Evolutionary conservation across 2,888 invertebrate genomes (phyloP).

Genomic region (Tridacna crocea): DNA sequence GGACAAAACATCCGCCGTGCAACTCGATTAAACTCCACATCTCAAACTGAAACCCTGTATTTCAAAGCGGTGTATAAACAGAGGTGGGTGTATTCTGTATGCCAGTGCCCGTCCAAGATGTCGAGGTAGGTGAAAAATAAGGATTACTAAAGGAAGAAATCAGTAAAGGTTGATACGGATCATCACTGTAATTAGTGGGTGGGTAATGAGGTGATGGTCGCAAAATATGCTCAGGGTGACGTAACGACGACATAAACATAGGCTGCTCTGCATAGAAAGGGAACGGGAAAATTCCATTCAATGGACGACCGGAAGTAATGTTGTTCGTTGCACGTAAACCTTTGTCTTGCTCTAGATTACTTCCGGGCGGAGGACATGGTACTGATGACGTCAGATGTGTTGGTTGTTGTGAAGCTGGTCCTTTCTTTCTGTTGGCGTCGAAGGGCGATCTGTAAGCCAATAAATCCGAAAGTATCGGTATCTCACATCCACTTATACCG

Average conservation of each 20-base stretch:
- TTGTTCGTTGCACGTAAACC: slow-evolving; percentile 30
- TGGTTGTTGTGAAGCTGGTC: slow-evolving; percentile 28
- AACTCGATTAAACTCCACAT: no score
- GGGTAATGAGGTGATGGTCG: slow-evolving; percentile 67
- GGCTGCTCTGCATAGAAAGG: slow-evolving; percentile 76
- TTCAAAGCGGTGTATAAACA: slow-evolving; percentile 1
- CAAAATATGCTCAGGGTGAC: slow-evolving; percentile 67
- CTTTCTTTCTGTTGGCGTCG: slow-evolving; percentile 34
- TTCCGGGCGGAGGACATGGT: background rate
- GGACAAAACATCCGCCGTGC: no score
- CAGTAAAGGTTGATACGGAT: slow-evolving; percentile 71
- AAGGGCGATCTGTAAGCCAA: slow-evolving; percentile 41
- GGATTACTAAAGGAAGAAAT: slow-evolving; percentile 76
- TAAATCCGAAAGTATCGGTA: slow-evolving; percentile 67
- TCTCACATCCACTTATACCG: slow-evolving; percentile 35
- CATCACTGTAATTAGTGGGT: slow-evolving; percentile 58
- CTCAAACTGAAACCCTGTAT: no score
- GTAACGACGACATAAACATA: slow-evolving; percentile 70
- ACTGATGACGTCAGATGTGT: background rate
- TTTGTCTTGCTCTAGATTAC: slow-evolving; percentile 23
- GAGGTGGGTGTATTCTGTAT: slow-evolving; percentile 33
- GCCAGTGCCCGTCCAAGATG: slow-evolving; percentile 55
- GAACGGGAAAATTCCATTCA: slow-evolving; percentile 72
- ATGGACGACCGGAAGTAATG: slow-evolving; percentile 43
- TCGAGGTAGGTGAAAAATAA: slow-evolving; percentile 63